phyloP scores from a whole-genome alignment of 2,113 vertebrate species.

The Gadus macrocephalus region DNA sequence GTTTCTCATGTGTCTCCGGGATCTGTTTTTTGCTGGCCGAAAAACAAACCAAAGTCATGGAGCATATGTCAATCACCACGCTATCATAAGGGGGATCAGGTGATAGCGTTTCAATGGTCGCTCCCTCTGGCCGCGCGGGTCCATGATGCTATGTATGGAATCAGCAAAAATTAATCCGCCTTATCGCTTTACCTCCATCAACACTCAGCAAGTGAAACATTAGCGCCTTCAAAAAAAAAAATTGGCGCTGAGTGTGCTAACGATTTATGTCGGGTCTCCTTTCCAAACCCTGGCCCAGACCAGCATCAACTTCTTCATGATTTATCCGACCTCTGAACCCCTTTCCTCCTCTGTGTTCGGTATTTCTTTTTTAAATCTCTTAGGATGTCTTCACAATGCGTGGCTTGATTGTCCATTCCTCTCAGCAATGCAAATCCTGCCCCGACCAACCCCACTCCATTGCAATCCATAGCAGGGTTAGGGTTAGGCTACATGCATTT shows the following conservation, averaged over 20 bases:
- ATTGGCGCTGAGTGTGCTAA: constrained; percentile 41
- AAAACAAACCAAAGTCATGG: constrained; percentile 6
- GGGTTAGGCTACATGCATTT: no score
- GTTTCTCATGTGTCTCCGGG: constrained; percentile 36
- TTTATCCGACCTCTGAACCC: constrained; percentile 16
- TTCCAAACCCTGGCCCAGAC: constrained; percentile 40
- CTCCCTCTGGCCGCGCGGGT: constrained; percentile 22
- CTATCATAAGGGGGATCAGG: constrained; percentile 20
- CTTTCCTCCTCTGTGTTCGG: constrained; percentile 29
- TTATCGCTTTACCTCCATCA: constrained; percentile 45
- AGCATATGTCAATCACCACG: constrained; percentile 31
- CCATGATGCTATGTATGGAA: constrained; percentile 17
- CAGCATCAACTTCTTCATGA: constrained; percentile 30
- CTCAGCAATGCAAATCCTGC: not conserved
- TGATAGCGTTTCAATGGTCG: constrained; percentile 25
- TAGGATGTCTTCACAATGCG: constrained; percentile 17
- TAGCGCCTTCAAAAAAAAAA: constrained; percentile 35
- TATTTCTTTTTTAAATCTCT: constrained; percentile 38
- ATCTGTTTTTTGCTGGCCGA: constrained; percentile 34
- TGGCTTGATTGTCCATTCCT: not conserved
- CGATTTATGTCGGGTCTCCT: constrained; percentile 32
- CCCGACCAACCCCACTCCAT: not conserved
- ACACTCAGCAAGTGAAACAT: constrained; percentile 44
- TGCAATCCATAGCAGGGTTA: constrained; percentile 6
- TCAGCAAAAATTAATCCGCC: constrained; percentile 57